These are phyloP conservation scores for Toxotes chatareus DNA, from an alignment of 2,113 vertebrate genomes.

Conservation along the genomic window DNA sequence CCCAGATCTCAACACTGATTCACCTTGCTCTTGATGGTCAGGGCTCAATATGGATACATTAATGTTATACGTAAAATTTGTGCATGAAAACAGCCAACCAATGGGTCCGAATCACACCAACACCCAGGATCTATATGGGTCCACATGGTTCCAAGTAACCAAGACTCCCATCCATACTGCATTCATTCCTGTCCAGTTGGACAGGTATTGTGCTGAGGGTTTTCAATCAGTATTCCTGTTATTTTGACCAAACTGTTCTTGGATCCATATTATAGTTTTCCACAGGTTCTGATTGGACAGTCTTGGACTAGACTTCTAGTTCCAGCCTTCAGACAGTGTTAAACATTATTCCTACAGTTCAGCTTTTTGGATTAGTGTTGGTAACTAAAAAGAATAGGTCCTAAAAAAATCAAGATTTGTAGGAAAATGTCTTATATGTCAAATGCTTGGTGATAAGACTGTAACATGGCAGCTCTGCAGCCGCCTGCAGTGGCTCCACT, in stretches of 20 bases:
- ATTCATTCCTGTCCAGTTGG: neutral
- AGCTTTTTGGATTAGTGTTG: neutral
- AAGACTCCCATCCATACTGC: neutral
- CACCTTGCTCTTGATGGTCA: neutral
- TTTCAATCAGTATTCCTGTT: too few species aligned
- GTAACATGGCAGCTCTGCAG: neutral
- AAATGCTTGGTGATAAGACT: slow-evolving; percentile 3
- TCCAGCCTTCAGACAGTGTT: neutral
- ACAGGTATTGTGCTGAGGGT: too few species aligned
- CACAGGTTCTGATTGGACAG: too few species aligned
- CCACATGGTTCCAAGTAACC: neutral
- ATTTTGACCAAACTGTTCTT: neutral
- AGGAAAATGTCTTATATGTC: neutral
- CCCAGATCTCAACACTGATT: neutral
- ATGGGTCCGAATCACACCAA: neutral
- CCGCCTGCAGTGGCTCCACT: slow-evolving; percentile 7
- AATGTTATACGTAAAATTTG: neutral
- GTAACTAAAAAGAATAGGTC: neutral
- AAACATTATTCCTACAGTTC: neutral
- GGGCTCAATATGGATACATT: neutral
- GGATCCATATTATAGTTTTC: too few species aligned
- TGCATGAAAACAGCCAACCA: neutral
- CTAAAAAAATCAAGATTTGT: neutral
- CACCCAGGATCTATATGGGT: neutral
- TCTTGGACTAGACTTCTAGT: neutral